phyloP scores from a whole-genome alignment of 2,113 vertebrate genomes.

The Tonatia bakeri region DNA sequence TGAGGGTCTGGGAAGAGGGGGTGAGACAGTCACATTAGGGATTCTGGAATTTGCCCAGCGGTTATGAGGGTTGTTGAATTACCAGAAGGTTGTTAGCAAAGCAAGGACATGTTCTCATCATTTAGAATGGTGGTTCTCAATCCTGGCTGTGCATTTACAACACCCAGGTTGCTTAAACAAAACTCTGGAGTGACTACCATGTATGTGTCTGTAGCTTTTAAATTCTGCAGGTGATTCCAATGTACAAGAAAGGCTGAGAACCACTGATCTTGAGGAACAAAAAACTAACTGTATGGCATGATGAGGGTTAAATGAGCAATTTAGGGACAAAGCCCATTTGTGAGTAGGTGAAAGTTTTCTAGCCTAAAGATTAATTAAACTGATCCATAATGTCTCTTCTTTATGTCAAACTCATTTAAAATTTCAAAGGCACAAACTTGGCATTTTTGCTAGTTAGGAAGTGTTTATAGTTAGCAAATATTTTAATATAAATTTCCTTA shows the following conservation, averaged over 20 bases:
- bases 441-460: conserved; percentile 32
- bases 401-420: conserved; percentile 6
- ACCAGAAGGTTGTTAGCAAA: neutral
- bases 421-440: conserved; percentile 19
- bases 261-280: neutral
- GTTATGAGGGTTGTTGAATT: neutral
- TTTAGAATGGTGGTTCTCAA: neutral
- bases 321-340: neutral
- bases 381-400: neutral
- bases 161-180: neutral
- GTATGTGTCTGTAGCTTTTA: neutral
- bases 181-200: neutral
- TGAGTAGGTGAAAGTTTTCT: neutral
- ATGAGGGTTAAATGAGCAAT: neutral
- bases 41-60: neutral
- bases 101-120: neutral
- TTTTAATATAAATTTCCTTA: conserved; percentile 38
- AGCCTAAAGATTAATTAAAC: neutral
- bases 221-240: neutral
- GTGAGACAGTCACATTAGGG: neutral
- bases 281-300: neutral
- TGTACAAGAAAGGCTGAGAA: neutral
- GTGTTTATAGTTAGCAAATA: conserved; percentile 15
- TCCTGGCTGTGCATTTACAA: neutral
- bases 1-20: neutral